Conservation (phyloP, 2,797 vertebrate species). For the Arvicola amphibius region DNA sequence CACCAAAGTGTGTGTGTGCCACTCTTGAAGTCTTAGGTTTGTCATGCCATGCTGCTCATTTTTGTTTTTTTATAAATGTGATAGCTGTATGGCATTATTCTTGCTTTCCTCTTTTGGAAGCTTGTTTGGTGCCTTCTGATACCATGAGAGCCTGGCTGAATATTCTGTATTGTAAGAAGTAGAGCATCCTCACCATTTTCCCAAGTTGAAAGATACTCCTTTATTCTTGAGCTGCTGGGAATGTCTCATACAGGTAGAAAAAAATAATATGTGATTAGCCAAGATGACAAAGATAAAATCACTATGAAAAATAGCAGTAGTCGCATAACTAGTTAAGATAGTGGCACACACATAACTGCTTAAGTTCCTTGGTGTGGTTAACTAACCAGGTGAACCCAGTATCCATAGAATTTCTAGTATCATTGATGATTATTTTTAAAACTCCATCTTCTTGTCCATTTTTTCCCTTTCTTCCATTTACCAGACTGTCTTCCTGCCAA, state of each 20-base stretch:
- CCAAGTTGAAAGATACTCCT: not conserved
- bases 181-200: not conserved
- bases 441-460: not conserved
- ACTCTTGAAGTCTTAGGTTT: not conserved
- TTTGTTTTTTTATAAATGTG: not conserved
- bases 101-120: not conserved
- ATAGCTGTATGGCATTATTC: not conserved
- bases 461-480: not conserved
- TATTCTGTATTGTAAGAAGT: not conserved
- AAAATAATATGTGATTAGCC: not conserved
- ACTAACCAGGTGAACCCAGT: not conserved
- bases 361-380: not conserved
- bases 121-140: not conserved
- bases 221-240: not conserved
- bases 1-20: not conserved
- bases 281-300: not conserved
- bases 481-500: not conserved
- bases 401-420: not conserved
- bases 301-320: not conserved
- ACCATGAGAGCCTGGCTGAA: not conserved
- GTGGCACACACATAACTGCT: no score
- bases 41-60: not conserved
- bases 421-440: not conserved
- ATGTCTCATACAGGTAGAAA: not conserved
- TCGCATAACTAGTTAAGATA: not conserved